These are phyloP conservation scores for Congeria kusceri DNA, from an alignment of 2,888 invertebrate species.

Conservation along the genomic window DNA sequence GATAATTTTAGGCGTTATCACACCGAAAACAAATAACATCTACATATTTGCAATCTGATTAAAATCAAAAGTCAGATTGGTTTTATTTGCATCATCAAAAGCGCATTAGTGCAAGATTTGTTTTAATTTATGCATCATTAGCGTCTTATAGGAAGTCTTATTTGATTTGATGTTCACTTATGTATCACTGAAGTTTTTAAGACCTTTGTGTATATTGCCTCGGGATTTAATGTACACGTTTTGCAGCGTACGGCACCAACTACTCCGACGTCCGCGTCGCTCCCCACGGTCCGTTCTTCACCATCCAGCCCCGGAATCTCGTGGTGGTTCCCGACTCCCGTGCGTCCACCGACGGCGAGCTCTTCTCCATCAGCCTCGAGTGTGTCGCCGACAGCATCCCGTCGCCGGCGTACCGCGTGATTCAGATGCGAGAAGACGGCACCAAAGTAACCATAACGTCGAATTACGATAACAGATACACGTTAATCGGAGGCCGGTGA, in stretches of 20 bases:
- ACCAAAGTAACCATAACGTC: conserved; percentile 42
- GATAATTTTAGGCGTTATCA: too few species aligned
- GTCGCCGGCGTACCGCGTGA: conserved; percentile 94
- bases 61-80: too few species aligned
- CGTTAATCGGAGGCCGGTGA: conserved; percentile 93
- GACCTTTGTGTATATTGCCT: too few species aligned
- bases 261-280: conserved; percentile 91
- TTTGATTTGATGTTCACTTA: too few species aligned
- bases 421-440: conserved; percentile 86
- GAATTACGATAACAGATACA: conserved; percentile 86
- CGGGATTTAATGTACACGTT: too few species aligned
- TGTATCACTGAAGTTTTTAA: too few species aligned
- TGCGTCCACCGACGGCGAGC: conserved; percentile 31
- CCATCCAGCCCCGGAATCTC: conserved; percentile 86
- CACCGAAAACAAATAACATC: too few species aligned
- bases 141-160: too few species aligned
- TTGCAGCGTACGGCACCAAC: conserved; percentile 80
- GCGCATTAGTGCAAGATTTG: too few species aligned
- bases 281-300: conserved; percentile 95
- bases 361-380: conserved; percentile 78
- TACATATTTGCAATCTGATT: too few species aligned
- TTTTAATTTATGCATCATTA: too few species aligned
- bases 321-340: conserved; percentile 76
- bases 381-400: conserved; percentile 90
- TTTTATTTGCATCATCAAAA: too few species aligned